Percentiles rank a stretch among this genome's conserved stretches.
Evolutionary conservation across 2,113 vertebrate species (phyloP).

Genomic region (Hyperoodon ampullatus): DNA sequence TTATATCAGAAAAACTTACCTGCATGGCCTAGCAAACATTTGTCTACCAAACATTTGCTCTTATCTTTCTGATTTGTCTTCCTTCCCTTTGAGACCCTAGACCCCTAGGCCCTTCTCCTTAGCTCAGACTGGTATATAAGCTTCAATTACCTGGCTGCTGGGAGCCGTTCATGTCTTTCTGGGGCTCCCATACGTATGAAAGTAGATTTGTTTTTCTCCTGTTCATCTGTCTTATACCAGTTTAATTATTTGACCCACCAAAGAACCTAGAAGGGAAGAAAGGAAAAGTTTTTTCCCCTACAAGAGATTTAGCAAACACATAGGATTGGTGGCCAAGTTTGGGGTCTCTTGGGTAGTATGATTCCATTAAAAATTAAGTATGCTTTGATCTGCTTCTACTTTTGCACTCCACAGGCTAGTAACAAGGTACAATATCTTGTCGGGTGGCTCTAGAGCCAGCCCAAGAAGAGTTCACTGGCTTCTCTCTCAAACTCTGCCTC

Average conservation of each 20-base stretch:
- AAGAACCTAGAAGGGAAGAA: background rate
- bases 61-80: background rate
- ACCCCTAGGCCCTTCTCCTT: background rate
- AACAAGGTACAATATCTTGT: background rate
- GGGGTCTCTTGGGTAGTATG: background rate
- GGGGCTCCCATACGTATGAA: background rate
- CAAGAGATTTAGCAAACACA: background rate
- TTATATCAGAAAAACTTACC: background rate
- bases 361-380: background rate
- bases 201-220: background rate
- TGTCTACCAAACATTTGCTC: background rate
- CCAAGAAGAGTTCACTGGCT: background rate
- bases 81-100: background rate
- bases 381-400: background rate
- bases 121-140: background rate
- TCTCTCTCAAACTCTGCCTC: background rate
- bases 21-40: background rate
- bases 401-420: background rate
- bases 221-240: background rate
- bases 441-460: background rate
- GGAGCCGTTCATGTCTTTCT: background rate
- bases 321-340: background rate
- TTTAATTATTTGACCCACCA: background rate
- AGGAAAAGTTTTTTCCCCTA: background rate
- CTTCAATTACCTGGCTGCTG: background rate